phyloP scores from a whole-genome alignment of 2,888 invertebrate genomes.

The Bellardia bayeri region DNA sequence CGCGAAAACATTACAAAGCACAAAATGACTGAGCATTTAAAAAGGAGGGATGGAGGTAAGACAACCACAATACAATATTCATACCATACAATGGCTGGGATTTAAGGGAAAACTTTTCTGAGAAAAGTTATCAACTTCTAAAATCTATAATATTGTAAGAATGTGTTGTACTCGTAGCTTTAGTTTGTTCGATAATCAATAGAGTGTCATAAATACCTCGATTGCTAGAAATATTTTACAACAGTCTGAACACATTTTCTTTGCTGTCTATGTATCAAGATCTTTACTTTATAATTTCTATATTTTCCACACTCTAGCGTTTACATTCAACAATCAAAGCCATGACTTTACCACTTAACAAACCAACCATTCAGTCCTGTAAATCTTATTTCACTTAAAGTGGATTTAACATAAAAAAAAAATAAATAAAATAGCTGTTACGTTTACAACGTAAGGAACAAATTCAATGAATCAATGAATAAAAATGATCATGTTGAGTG shows the following conservation, averaged over 20 bases:
- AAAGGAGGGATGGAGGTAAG: conserved; percentile 8
- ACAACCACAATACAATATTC: conserved; percentile 6
- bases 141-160: conserved; percentile 50
- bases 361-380: conserved; percentile 45
- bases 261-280: conserved; percentile 25
- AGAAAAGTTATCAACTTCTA: conserved; percentile 54
- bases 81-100: background rate
- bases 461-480: conserved; percentile 57
- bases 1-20: conserved; percentile 46
- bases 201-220: conserved; percentile 60
- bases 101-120: conserved; percentile 36
- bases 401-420: conserved; percentile 24
- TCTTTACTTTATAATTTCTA: conserved; percentile 57
- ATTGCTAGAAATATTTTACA: conserved; percentile 51
- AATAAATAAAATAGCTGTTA: background rate
- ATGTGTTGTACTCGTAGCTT: conserved; percentile 11
- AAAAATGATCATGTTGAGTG: conserved; percentile 53
- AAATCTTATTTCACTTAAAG: conserved; percentile 22
- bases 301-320: conserved; percentile 49
- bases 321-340: conserved; percentile 23
- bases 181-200: conserved; percentile 14
- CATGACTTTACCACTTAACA: conserved; percentile 44
- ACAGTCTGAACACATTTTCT: conserved; percentile 16
- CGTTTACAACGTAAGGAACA: background rate
- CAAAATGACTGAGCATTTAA: conserved; percentile 40